A percentile compares a stretch with the other conserved stretches of the same genome.
Conservation (phyloP, 2,888 invertebrate species). For the Neoitamus cyanurus region DNA sequence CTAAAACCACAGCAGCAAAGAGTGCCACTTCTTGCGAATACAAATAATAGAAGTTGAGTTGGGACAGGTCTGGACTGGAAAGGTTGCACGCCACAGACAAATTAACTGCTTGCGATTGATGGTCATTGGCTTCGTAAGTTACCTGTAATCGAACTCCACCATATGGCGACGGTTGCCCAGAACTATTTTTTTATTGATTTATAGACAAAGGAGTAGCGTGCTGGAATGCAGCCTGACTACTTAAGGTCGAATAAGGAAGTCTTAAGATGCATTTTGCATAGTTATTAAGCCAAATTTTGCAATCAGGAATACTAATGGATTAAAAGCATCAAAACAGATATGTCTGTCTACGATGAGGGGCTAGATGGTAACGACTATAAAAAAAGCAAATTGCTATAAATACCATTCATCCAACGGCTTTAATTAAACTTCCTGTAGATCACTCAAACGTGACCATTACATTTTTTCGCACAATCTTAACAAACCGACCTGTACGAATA, state of each 20-base stretch:
- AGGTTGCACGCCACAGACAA: background rate
- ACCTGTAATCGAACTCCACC: background rate
- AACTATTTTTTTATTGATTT: background rate
- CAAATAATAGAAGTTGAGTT: background rate
- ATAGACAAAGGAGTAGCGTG: background rate
- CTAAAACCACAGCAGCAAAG: background rate
- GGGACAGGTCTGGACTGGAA: background rate
- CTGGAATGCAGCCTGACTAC: background rate
- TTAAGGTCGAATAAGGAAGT: background rate
- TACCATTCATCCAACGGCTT: background rate
- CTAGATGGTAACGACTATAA: background rate
- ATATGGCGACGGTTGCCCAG: background rate
- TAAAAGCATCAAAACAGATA: background rate
- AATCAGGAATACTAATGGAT: background rate
- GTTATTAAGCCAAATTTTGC: background rate
- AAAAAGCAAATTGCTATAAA: background rate
- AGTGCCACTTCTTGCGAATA: background rate
- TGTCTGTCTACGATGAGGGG: background rate
- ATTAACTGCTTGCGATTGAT: background rate
- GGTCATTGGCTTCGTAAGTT: background rate
- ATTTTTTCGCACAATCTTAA: background rate
- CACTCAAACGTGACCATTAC: background rate
- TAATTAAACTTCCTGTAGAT: background rate
- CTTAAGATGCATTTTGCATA: background rate
- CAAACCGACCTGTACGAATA: background rate